Conservation (phyloP, 2,113 vertebrate genomes). For the Spea multiplicata region DNA sequence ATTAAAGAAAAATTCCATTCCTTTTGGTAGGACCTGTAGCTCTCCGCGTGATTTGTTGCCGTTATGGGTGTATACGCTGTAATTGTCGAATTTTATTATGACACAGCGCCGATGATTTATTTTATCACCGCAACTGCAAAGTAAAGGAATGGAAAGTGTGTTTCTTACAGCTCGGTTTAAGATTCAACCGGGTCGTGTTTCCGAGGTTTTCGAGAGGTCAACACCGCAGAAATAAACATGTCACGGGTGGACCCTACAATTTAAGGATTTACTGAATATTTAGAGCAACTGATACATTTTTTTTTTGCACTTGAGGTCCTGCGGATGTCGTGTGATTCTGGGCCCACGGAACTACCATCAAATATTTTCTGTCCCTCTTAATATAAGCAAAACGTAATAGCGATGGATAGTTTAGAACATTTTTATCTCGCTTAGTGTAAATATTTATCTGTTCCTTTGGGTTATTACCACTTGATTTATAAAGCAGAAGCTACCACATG, state of each 20-base stretch:
- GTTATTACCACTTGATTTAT: not conserved
- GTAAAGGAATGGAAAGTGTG: not conserved
- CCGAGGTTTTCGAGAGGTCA: conserved; percentile 18
- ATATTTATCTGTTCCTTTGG: conserved; percentile 7
- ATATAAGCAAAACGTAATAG: conserved; percentile 3
- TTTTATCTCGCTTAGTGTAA: not conserved
- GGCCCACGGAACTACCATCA: not conserved
- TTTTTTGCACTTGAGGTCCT: not conserved
- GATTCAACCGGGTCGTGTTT: not conserved
- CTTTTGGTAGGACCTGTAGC: too few relatives aligned
- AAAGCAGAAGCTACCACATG: not conserved
- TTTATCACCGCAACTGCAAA: too few relatives aligned
- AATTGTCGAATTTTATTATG: too few relatives aligned
- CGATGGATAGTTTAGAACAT: not conserved
- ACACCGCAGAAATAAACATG: not conserved
- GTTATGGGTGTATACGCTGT: too few relatives aligned
- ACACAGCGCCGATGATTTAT: too few relatives aligned
- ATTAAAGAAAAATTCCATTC: too few relatives aligned
- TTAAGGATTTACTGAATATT: not conserved
- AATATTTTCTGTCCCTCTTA: not conserved
- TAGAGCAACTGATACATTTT: not conserved
- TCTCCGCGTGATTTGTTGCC: too few relatives aligned
- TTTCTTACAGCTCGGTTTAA: not conserved
- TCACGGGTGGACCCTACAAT: not conserved
- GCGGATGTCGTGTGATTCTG: not conserved